Evolutionary conservation across 35 echinoderm and acorn worm species (phyloP).

Genomic region (Nesometra sesokonis): DNA sequence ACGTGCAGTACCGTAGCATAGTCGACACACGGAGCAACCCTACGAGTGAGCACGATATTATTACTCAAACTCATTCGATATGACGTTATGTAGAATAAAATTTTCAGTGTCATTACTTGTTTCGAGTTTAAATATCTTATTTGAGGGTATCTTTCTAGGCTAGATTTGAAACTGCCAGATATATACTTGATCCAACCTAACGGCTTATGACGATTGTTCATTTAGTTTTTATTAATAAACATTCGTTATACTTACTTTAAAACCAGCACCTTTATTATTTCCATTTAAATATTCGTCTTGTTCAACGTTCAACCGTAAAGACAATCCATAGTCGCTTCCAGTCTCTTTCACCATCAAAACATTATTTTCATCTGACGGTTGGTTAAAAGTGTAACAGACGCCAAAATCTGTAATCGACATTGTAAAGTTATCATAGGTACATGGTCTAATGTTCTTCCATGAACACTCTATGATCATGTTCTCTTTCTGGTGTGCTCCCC

Average conservation of each 20-base stretch:
- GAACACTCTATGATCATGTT: slow-evolving; percentile 35
- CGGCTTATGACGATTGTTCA: no score
- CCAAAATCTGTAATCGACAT: background rate
- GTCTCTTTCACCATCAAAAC: slow-evolving; percentile 2
- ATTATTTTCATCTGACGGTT: background rate
- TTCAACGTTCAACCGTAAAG: slow-evolving; percentile 30
- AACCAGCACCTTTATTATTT: slow-evolving; percentile 28
- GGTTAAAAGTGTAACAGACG: slow-evolving; percentile 49
- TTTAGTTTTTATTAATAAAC: no score
- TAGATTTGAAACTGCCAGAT: no score
- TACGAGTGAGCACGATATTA: no score
- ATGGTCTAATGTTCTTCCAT: background rate
- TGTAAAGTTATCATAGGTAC: background rate
- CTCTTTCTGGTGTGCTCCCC: slow-evolving; percentile 37
- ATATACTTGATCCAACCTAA: no score
- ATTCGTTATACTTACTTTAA: slow-evolving; percentile 15
- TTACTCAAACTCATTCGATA: no score
- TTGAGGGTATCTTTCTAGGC: no score
- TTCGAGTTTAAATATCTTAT: no score
- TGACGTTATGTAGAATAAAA: no score
- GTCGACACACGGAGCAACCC: no score
- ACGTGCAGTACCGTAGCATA: no score
- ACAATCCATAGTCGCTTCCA: slow-evolving; percentile 26
- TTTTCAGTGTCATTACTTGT: no score
- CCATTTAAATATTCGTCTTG: slow-evolving; percentile 26